Evolutionary conservation across 1,140 invertebrate genomes (phyloP).

Genomic region (Sitophilus oryzae): DNA sequence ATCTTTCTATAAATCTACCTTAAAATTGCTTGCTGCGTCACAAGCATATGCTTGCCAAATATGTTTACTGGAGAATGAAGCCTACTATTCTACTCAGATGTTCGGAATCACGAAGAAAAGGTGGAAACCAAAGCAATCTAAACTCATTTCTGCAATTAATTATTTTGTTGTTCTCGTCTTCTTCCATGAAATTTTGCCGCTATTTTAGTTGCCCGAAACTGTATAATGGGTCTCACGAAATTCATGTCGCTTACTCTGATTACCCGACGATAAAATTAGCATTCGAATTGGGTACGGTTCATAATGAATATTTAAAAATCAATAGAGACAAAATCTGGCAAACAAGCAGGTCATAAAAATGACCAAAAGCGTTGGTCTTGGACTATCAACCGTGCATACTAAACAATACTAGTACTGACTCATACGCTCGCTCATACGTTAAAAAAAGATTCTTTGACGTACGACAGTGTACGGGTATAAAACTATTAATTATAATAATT

Average conservation of each 20-base stretch:
- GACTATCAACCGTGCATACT: not conserved
- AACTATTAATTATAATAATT: not conserved
- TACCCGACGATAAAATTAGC: conserved; percentile 11
- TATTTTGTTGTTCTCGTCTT: too few relatives aligned
- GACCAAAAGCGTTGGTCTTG: conserved; percentile 13
- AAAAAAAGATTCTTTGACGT: not conserved
- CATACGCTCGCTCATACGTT: not conserved
- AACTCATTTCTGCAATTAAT: too few relatives aligned
- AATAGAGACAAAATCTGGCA: conserved; percentile 21
- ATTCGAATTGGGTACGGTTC: conserved; percentile 4
- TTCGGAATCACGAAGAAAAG: too few relatives aligned
- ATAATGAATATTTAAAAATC: conserved; percentile 25
- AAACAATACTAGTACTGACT: not conserved
- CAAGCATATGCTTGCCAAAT: too few relatives aligned
- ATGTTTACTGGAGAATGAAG: too few relatives aligned
- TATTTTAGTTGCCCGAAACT: too few relatives aligned
- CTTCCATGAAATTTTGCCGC: too few relatives aligned
- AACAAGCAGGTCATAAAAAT: conserved; percentile 17
- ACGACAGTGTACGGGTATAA: not conserved
- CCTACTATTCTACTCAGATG: too few relatives aligned
- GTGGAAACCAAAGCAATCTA: too few relatives aligned
- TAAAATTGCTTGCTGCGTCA: too few relatives aligned
- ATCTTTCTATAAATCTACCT: too few relatives aligned
- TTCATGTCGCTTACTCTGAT: conserved; percentile 1
- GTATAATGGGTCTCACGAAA: too few relatives aligned